Evolutionary conservation across 2,888 invertebrate genomes (phyloP), one percentile per base, ranked within the genome.

Genomic region (Limnephilus lunatus): DNA sequence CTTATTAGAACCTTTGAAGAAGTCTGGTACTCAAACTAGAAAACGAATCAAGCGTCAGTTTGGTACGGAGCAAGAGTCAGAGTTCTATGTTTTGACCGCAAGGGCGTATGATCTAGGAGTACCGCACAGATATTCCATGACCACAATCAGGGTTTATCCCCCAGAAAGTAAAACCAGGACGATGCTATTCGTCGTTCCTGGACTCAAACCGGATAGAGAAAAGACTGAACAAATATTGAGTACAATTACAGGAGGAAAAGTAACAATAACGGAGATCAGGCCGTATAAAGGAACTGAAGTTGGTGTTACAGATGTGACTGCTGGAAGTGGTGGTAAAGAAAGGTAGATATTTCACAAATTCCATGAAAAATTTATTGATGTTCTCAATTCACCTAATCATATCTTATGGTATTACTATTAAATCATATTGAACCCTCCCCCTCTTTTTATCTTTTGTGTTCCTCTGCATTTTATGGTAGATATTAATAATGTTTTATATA

Each of bases 21-120:
- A 95, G 95, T 95, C 95, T 68, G 95, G 95, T 93, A 95, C 95
- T 94, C 95, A 95, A 94, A 95, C 95, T 83, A 94, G 95, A 93
- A 94, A 95, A 92, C 95, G 97, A 94, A 95, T 94, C 94, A 97
- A 96, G 95, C 95, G 97, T 19, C 96, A 96, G 93, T 95, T 95
- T 91, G 95, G 96, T 86, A 94, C 94, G 68, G 95, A 96, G 90
- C 94, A 95, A 93, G 96, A 96, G 93, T 96, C 95, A 94, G 96
- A 96, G 94, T 95, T 97, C 30, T 97, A 97, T 94, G 96, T 97
- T n/a, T 95, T 98, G 11, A 97, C 97, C 91, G 97, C 98, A 25
- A 96, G 98, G 94, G 98, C 98, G 3, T 98, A 98, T 94, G 99
- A 99, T 95, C 96, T 98, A 93, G 98, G 99, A 0, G 97, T 98